Evolutionary conservation across 2,888 invertebrate genomes (phyloP), one percentile per base, ranked within the genome.

Genomic region (Lasioglossum leucozonium): DNA sequence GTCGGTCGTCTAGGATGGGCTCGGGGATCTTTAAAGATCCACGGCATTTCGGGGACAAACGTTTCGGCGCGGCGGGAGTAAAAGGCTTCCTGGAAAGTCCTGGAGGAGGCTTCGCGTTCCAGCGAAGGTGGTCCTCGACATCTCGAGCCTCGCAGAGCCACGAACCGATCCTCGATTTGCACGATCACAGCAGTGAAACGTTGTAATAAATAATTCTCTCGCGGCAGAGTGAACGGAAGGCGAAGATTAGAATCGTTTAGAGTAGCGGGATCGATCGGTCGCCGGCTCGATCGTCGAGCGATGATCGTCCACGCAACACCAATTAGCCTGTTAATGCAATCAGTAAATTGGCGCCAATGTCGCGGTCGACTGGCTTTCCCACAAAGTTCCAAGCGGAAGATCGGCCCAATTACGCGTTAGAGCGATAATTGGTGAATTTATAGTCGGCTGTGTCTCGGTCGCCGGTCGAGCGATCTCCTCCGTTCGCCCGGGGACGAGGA

Each of bases 371-470:
- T 88, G 89, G 89, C 89, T 93, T 94, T 94, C 93, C 92, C 93
- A 94, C 93, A 93, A 93, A 91, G 84, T 91, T 87, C 87, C 89
- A 79, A 86, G 86, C 84, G 86, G 87, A 85, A 88, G 91, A 90
- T 92, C 91, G 92, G 89, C 89, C 90, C 92, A 94, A 94, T 94
- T 94, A 91, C 93, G 92, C 90, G 92, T 93, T 90, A 92, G 90
- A 92, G 89, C 91, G 93, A 93, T 93, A 94, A 94, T 94, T 94
- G 93, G 85, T 89, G 89, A 94, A 94, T 94, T 94, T 93, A 94
- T 93, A 84, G 89, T 81, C 88, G 87, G 40, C 89, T 79, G 71
- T 79, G 84, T 84, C 89, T 84, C 82, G 84, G 78, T 67, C 84
- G 80, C 22, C 88, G 83, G 69, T 67, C 86, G 75, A 72, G 81